phyloP scores from a whole-genome alignment of 2,888 invertebrate species.

The Diadromus collaris region DNA sequence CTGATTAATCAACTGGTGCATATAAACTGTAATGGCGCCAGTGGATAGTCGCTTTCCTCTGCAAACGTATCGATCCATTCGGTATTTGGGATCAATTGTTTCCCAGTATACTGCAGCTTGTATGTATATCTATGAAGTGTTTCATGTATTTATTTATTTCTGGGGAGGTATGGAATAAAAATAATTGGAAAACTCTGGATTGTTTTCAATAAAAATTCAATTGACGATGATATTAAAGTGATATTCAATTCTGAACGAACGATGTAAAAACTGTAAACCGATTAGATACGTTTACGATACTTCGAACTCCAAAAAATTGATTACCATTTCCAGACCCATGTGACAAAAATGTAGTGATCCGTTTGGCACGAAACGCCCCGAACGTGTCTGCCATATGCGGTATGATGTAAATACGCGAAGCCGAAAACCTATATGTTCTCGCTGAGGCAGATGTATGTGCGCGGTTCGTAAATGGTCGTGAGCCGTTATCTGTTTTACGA shows the following conservation, averaged over 20 bases:
- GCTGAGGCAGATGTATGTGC: constrained; percentile 36
- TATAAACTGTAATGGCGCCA: neutral
- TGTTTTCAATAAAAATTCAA: too few species aligned
- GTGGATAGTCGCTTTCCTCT: neutral
- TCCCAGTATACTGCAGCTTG: neutral
- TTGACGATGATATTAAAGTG: neutral
- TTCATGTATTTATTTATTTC: neutral
- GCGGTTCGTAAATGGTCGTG: constrained; percentile 54
- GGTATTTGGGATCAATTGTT: constrained; percentile 14
- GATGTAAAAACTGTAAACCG: neutral
- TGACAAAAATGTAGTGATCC: neutral
- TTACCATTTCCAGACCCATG: neutral
- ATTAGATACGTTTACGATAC: neutral
- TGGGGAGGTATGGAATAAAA: neutral
- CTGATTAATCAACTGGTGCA: neutral
- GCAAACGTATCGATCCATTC: constrained; percentile 31
- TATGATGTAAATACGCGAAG: constrained; percentile 51
- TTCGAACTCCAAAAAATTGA: neutral
- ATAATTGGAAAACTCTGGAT: too few species aligned
- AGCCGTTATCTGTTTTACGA: constrained; percentile 63
- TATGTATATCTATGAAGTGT: neutral
- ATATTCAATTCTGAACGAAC: neutral
- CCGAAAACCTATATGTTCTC: constrained; percentile 33
- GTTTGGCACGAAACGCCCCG: constrained; percentile 6
- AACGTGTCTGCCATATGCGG: constrained; percentile 39